phyloP scores from a whole-genome alignment of 2,888 invertebrate species.

The Nemapogon koenigi region DNA sequence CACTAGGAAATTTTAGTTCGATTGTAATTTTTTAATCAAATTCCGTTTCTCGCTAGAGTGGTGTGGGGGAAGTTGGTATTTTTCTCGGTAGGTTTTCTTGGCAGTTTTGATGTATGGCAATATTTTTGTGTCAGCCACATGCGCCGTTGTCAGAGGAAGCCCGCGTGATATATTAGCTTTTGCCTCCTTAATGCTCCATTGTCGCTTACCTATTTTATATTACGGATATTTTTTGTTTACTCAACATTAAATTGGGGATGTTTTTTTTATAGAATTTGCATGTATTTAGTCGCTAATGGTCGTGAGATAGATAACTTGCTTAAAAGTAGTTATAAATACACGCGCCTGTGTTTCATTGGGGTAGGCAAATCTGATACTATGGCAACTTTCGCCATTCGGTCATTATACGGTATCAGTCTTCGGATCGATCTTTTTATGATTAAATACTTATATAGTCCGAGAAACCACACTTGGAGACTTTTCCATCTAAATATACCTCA shows the following conservation, averaged over 20 bases:
- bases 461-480: no score
- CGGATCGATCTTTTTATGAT: no score
- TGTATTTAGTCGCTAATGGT: no score
- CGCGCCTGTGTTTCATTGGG: no score
- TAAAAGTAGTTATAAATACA: no score
- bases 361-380: no score
- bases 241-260: background rate
- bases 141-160: conserved; percentile 32
- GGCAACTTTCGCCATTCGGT: no score
- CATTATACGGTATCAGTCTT: no score
- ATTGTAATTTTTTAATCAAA: background rate
- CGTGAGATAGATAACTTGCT: no score
- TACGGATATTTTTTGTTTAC: background rate
- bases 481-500: no score
- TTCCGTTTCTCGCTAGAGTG: background rate
- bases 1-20: background rate
- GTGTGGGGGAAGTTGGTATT: conserved; percentile 29
- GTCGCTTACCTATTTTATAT: conserved; percentile 6
- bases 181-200: conserved; percentile 15
- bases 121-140: conserved; percentile 55
- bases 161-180: conserved; percentile 50
- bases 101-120: conserved; percentile 61
- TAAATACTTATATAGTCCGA: no score
- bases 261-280: conserved; percentile 2
- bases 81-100: conserved; percentile 36